Conservation (phyloP, 2,797 vertebrate species). For the Diceros bicornis region DNA sequence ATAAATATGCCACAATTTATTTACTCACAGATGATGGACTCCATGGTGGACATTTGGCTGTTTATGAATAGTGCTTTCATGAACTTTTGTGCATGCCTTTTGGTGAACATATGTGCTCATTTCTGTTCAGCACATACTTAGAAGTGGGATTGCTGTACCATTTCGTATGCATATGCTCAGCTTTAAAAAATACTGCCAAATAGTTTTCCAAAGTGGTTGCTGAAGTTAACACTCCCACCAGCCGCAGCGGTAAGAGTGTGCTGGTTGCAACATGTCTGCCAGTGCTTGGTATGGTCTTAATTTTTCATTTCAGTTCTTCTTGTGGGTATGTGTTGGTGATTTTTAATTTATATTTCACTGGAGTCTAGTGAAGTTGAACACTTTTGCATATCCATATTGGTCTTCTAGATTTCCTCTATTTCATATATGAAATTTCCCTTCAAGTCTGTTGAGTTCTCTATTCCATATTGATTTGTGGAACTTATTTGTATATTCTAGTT, state of each 20-base stretch:
- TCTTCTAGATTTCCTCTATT: background rate
- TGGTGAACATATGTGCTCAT: background rate
- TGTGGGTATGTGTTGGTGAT: background rate
- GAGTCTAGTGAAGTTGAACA: background rate
- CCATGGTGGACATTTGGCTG: background rate
- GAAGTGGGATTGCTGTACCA: background rate
- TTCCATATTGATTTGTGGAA: background rate
- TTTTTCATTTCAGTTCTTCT: slow-evolving; percentile 42
- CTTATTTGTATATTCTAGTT: background rate
- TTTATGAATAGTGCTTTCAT: background rate
- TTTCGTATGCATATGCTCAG: background rate
- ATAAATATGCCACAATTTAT: background rate
- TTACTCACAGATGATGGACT: background rate
- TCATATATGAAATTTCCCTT: background rate
- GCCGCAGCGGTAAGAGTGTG: background rate
- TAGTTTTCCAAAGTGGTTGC: slow-evolving; percentile 24
- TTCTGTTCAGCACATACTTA: background rate
- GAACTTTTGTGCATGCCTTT: background rate
- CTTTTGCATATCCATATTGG: background rate
- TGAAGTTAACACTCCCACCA: background rate
- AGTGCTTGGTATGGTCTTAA: background rate
- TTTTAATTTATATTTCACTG: slow-evolving; percentile 41
- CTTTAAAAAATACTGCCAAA: slow-evolving; percentile 29
- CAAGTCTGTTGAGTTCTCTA: background rate
- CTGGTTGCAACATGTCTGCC: background rate